Base-by-base conservation (phyloP, 1,140 invertebrate species). In the Helicoverpa zea region DNA sequence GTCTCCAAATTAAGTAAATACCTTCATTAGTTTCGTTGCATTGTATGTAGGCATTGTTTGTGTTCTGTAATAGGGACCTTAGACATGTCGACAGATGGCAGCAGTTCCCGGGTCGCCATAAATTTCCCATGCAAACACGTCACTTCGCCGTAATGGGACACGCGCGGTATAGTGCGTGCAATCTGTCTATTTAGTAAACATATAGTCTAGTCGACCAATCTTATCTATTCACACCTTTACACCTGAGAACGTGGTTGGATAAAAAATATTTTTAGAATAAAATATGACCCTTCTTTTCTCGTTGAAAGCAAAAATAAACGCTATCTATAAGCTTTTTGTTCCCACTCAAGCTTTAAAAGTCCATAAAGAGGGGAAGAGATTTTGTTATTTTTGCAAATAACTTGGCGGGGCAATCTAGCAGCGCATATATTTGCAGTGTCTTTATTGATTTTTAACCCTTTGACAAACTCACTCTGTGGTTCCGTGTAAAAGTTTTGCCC, bases 371-470 rank as follows among this genome's bases (percentile, higher is more conserved):
- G 59, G 30, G 61, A n/a, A 43, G 43, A 64, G 61, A 64, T 43
- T 5, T 30, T 43, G 29, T n/a, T 43, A 10, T 64, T 64, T 64
- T 64, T 43, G 30, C 10, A 16, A 23, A 68, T 29, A 68, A 49
- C 43, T 68, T 68, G 64, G 43, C 43, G n/a, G 12, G 11, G 64
- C 43, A 66, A 49, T 47, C 63, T 47, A 43, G 64, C 16, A 68
- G 64, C 16, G 43, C 64, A 23, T 49, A 68, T 68, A 68, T 68
- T 68, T 68, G 16, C n/a, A 68, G 43, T 49, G 49, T 18, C 64
- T 23, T 49, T 51, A 68, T 68, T 49, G 64, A 68, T 68, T 68
- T 68, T 68, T 23, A 68, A 49, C 43, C n/a, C 23, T 16, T 16
- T 68, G 63, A 66, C 43, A 66, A 66, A 66, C 35, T 66, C 35